phyloP scores from a whole-genome alignment of 2,797 vertebrate species.

The Perodicticus potto region DNA sequence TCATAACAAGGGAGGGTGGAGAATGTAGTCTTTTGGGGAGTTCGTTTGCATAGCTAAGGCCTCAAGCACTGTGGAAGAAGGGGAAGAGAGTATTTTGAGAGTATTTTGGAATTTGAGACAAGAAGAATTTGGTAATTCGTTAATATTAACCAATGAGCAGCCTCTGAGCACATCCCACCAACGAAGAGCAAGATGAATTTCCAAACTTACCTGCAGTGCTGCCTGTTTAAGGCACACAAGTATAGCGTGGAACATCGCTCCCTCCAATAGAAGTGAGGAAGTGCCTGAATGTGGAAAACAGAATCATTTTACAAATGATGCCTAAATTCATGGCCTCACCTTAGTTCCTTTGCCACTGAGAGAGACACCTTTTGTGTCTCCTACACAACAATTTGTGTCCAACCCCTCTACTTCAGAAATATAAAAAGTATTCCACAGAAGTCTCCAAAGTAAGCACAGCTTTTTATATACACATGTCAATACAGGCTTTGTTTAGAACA shows the following conservation, averaged over 20 bases:
- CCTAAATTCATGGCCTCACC: neutral
- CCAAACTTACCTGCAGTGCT: neutral
- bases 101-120: no score
- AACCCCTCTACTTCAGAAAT: neutral
- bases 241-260: neutral
- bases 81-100: neutral
- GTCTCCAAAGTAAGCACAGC: neutral
- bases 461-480: neutral
- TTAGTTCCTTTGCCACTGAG: neutral
- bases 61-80: neutral
- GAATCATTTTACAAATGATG: neutral
- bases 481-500: conserved; percentile 34
- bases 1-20: neutral
- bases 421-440: neutral
- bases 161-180: neutral
- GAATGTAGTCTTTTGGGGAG: neutral
- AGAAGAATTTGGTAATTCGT: no score
- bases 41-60: neutral
- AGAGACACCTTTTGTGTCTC: neutral
- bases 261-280: neutral
- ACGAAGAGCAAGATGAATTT: neutral
- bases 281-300: neutral
- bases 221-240: neutral
- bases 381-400: neutral
- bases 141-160: no score